Conservation (phyloP, 2,113 vertebrate species). For the Crotalus helleri region DNA sequence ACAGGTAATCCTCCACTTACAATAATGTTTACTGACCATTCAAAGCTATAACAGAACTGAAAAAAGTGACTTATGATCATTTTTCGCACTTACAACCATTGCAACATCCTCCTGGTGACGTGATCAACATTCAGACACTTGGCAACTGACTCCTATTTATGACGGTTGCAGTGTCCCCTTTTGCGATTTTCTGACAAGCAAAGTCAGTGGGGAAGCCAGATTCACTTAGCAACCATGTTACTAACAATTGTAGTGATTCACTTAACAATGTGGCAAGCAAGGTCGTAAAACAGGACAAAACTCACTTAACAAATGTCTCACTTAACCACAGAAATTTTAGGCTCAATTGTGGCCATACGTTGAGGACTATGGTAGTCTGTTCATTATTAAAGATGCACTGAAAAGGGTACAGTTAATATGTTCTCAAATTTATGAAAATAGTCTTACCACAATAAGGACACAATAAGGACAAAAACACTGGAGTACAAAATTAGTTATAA, state of each 20-base stretch:
- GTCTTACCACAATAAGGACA: not conserved
- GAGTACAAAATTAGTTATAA: not conserved
- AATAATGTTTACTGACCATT: not conserved
- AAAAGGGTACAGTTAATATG: not conserved
- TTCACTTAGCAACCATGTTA: too few relatives aligned
- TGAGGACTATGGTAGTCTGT: not conserved
- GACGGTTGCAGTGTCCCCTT: not conserved
- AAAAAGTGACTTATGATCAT: not conserved
- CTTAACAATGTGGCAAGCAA: too few relatives aligned
- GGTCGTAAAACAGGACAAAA: too few relatives aligned
- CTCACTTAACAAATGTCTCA: too few relatives aligned
- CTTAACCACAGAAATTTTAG: not conserved
- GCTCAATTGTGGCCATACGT: not conserved
- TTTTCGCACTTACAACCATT: not conserved
- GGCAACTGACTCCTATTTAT: not conserved
- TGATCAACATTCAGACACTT: not conserved
- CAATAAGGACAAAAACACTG: not conserved
- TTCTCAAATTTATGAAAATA: not conserved
- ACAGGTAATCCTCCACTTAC: not conserved
- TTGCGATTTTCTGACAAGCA: too few relatives aligned
- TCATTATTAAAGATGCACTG: not conserved
- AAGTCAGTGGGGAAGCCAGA: too few relatives aligned
- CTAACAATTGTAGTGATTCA: too few relatives aligned
- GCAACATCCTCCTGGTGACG: not conserved
- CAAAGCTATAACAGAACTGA: not conserved